These are phyloP conservation scores for Thalpophila matura DNA, from an alignment of 2,888 invertebrate genomes.

Conservation along the genomic window DNA sequence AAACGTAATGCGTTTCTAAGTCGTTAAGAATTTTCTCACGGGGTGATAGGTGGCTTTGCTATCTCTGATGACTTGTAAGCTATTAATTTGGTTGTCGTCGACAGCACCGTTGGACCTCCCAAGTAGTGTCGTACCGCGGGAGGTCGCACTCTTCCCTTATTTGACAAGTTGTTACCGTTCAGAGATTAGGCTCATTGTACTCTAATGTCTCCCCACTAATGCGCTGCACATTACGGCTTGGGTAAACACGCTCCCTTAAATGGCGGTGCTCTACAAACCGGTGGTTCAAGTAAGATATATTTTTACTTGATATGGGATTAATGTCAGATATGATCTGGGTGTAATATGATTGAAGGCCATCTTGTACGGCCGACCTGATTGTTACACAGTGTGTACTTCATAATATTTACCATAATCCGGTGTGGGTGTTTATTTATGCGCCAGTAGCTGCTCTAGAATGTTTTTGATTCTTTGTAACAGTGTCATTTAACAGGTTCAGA, in stretches of 20 bases:
- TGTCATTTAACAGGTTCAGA: constrained; percentile 45
- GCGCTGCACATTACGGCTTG: constrained; percentile 59
- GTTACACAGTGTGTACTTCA: constrained; percentile 61
- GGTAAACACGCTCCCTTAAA: constrained; percentile 69
- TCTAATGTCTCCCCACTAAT: constrained; percentile 61
- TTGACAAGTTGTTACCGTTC: constrained; percentile 75
- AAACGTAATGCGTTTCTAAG: constrained; percentile 59
- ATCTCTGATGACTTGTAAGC: constrained; percentile 75
- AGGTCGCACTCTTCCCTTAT: constrained; percentile 74
- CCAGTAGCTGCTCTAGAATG: constrained; percentile 51
- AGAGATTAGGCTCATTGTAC: constrained; percentile 76
- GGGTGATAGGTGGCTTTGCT: constrained; percentile 69
- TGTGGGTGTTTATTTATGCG: constrained; percentile 60
- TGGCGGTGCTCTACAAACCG: constrained; percentile 65
- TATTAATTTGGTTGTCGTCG: constrained; percentile 79
- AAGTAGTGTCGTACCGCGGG: constrained; percentile 73
- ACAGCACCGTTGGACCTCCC: constrained; percentile 80
- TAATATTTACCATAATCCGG: constrained; percentile 59
- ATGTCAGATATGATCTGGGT: constrained; percentile 72
- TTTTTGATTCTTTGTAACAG: constrained; percentile 50
- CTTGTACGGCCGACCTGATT: constrained; percentile 68
- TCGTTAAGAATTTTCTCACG: constrained; percentile 71
- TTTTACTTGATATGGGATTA: constrained; percentile 74
- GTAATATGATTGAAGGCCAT: constrained; percentile 70
- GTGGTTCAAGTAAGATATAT: constrained; percentile 67